phyloP scores from a whole-genome alignment of 2,113 vertebrate species.

The Toxostoma redivivum region DNA sequence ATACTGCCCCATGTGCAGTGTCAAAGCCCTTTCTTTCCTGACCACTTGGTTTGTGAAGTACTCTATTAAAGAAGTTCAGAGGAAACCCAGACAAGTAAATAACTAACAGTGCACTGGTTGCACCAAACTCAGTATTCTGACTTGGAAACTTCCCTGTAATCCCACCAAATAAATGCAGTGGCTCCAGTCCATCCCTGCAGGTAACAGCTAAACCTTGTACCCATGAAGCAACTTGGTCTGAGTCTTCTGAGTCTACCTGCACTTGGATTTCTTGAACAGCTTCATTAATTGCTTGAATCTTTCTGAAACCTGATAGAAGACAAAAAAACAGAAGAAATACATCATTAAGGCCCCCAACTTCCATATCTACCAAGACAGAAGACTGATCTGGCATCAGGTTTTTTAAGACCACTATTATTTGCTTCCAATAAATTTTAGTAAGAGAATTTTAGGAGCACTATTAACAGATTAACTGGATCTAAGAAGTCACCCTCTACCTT shows the following conservation, averaged over 20 bases:
- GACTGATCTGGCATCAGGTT: not conserved
- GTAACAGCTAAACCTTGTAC: not conserved
- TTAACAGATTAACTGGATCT: not conserved
- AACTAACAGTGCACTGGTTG: not conserved
- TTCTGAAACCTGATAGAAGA: slow-evolving; percentile 82
- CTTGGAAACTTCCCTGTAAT: not conserved
- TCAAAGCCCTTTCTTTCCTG: not conserved
- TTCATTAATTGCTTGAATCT: slow-evolving; percentile 93
- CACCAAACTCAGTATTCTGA: not conserved
- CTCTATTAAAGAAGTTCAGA: not conserved
- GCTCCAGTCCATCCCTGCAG: not conserved
- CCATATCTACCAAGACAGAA: not conserved
- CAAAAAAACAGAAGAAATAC: not conserved
- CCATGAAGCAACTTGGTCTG: not conserved
- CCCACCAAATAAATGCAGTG: not conserved
- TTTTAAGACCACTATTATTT: not conserved
- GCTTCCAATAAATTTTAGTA: not conserved
- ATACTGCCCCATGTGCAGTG: not conserved
- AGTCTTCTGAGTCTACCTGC: slow-evolving; percentile 72
- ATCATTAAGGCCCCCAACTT: not conserved
- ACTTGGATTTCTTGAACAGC: slow-evolving; percentile 91
- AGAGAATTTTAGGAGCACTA: not conserved
- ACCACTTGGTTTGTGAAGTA: not conserved
- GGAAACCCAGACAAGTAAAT: not conserved
- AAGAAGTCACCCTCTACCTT: not conserved